Conservation (phyloP, 1,140 invertebrate genomes). For the Calephelis nemesis region DNA sequence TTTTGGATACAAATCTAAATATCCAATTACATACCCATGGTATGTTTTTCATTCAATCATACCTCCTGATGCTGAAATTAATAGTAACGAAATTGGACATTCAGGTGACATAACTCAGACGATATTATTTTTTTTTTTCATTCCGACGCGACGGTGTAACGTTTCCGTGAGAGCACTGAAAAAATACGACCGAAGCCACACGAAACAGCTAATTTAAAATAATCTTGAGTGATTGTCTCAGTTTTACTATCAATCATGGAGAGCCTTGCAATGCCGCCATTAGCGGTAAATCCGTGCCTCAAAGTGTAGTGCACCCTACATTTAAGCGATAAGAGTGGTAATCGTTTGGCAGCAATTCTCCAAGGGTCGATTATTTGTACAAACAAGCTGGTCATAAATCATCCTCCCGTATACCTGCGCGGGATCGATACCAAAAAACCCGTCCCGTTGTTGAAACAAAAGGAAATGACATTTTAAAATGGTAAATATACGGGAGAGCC, state of each 20-base stretch:
- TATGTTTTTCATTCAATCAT: too few relatives aligned
- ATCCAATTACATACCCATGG: too few relatives aligned
- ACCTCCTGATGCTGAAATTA: too few relatives aligned
- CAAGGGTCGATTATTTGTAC: slow-evolving; percentile 70
- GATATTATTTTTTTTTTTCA: too few relatives aligned
- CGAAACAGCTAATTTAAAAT: too few relatives aligned
- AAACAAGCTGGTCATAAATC: slow-evolving; percentile 71
- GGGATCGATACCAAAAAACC: slow-evolving; percentile 66
- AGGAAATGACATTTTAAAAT: slow-evolving; percentile 55
- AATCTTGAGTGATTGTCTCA: not conserved
- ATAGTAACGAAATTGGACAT: too few relatives aligned
- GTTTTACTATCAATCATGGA: not conserved
- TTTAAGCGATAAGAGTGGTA: slow-evolving; percentile 27
- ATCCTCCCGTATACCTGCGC: slow-evolving; percentile 67
- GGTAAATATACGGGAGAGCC: slow-evolving; percentile 6
- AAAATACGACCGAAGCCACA: too few relatives aligned
- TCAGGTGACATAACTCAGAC: too few relatives aligned
- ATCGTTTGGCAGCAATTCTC: slow-evolving; percentile 33
- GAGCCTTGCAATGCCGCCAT: slow-evolving; percentile 35
- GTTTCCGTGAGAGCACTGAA: too few relatives aligned
- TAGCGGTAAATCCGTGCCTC: slow-evolving; percentile 23
- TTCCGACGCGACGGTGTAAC: too few relatives aligned
- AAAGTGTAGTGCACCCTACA: not conserved
- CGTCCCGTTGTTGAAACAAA: slow-evolving; percentile 53
- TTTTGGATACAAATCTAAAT: too few relatives aligned